Conservation (phyloP, 2,888 invertebrate species). For the Dasysyrphus albostriatus region DNA sequence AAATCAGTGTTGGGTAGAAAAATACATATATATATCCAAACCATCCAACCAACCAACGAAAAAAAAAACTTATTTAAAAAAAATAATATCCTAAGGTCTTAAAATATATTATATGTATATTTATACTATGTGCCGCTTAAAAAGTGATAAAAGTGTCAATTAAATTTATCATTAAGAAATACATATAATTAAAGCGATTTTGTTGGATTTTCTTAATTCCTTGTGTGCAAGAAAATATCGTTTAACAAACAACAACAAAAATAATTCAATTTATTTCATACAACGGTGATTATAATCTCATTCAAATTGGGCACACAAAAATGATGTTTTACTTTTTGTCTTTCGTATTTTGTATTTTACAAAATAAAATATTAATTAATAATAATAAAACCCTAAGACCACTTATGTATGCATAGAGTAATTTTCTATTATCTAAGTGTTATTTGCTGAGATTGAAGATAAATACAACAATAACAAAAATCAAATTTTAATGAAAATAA, state of each 20-base stretch:
- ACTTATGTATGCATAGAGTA: constrained; percentile 38
- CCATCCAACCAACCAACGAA: background rate
- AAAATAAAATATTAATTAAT: background rate
- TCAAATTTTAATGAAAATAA: background rate
- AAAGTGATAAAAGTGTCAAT: constrained; percentile 55
- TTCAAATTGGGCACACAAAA: background rate
- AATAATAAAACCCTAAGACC: background rate
- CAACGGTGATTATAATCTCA: background rate
- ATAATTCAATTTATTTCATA: background rate
- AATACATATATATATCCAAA: background rate
- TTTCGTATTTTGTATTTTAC: background rate
- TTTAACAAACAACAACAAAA: background rate
- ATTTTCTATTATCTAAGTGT: constrained; percentile 29
- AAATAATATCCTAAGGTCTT: background rate
- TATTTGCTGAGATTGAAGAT: background rate
- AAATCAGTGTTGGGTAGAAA: background rate
- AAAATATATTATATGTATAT: background rate
- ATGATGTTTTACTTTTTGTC: background rate
- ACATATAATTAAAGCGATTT: background rate
- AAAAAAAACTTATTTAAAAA: background rate
- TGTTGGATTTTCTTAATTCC: background rate
- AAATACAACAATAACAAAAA: background rate
- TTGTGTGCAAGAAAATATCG: constrained; percentile 1
- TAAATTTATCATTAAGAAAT: constrained; percentile 31
- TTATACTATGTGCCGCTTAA: constrained; percentile 26